Percentiles rank a stretch among this genome's conserved stretches.
Evolutionary conservation across 2,113 vertebrate genomes (phyloP).

Genomic region (Rhinoderma darwinii): DNA sequence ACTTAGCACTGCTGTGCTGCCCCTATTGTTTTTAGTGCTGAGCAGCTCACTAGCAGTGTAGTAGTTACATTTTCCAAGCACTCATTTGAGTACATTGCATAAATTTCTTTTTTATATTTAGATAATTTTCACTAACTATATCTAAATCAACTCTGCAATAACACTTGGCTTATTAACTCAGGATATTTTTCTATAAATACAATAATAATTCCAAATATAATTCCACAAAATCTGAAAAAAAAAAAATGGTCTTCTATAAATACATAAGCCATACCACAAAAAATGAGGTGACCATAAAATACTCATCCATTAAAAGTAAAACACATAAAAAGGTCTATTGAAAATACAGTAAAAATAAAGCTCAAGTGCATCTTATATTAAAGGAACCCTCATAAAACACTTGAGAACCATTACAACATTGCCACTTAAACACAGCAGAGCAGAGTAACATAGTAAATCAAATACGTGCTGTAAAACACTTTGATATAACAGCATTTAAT

Average conservation of each 20-base stretch:
- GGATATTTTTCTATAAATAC: neutral
- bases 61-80: neutral
- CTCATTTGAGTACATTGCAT: neutral
- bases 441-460: constrained; percentile 11
- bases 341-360: constrained; percentile 9
- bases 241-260: neutral
- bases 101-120: neutral
- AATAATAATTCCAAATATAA: too few species aligned
- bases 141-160: neutral
- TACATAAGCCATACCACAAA: neutral
- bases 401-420: neutral
- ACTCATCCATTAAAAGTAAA: constrained; percentile 9
- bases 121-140: neutral
- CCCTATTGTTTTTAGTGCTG: too few species aligned
- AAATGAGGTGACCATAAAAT: neutral
- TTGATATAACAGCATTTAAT: neutral
- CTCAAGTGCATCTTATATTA: constrained; percentile 15
- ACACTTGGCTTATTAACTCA: neutral
- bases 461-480: neutral
- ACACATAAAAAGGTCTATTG: constrained; percentile 20
- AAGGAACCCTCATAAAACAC: constrained; percentile 15
- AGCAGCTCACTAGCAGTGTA: too few species aligned
- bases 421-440: neutral
- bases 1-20: too few species aligned
- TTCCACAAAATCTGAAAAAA: neutral